Base-by-base conservation (phyloP, 2,888 invertebrate species). In the Metellina segmentata region DNA sequence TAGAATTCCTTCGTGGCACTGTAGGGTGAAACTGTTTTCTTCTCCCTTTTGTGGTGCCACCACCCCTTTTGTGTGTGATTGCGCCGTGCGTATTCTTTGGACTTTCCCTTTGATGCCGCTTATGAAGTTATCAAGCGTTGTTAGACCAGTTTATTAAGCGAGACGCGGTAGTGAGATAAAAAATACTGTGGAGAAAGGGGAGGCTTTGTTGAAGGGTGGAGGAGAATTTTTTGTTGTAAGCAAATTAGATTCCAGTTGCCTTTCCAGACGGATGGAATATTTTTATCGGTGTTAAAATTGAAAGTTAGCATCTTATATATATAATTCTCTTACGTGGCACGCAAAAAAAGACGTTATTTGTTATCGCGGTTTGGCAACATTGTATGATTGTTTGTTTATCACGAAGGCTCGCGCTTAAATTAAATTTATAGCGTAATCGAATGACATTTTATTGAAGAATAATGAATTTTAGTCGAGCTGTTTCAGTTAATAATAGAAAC, bases 111-210 rank as follows among this genome's bases (percentile, higher is more conserved):
- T 34, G 19, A 34, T n/a, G 74, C 19, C 61, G 48, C 77, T 86
- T 70, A 86, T 86, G 78, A 86, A 78, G 86, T 86, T 77, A 86
- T 86, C 75, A 86, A 77, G 13, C 19, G 19, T 11, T 34, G 34
- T 2, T 34, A 34, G 34, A 34, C 34, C 34, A 34, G 34, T 34
- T 34, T 34, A 34, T 34, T 34, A 34, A 34, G 34, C 34, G 34
- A 34, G 34, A 34, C 34, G 34, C 34, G 34, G 7, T 74, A 48
- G 75, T 75, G 48, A 1, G 75, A 71, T n/a, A 71, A 13, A 16
- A 13, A 16, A 1, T 69, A 11, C 11, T 48, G 75, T n/a, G n/a
- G n/a, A 6, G 75, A 75, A 48, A 13, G 49, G 8, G 9, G 49
- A 13, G 75, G 48, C 19, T 48, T 34, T 34, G 34, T 34, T 75